Evolutionary conservation across 1,140 invertebrate species (phyloP).

Genomic region (Trichonephila clavipes): DNA sequence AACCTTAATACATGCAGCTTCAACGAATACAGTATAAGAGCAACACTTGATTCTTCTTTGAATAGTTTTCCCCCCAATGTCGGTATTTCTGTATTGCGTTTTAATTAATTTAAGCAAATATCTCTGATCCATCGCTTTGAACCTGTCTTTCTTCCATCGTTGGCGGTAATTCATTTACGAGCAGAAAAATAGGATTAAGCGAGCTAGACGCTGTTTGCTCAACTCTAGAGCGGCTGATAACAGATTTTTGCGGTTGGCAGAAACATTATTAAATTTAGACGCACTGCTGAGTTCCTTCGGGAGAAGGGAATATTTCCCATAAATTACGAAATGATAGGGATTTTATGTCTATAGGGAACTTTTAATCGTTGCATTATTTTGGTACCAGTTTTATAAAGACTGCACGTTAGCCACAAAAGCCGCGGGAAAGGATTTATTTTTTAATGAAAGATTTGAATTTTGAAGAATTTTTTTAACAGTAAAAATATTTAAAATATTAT

Average conservation of each 20-base stretch:
- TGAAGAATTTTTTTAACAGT: too few relatives aligned
- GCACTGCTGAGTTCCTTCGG: background rate
- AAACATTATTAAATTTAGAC: background rate
- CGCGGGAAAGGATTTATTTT: too few relatives aligned
- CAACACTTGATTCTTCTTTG: background rate
- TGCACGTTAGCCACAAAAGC: too few relatives aligned
- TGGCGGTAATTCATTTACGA: background rate
- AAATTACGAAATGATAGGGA: background rate
- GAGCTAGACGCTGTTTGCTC: background rate
- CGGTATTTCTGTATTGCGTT: background rate
- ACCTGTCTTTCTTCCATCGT: background rate
- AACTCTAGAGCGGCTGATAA: background rate
- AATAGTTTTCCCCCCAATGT: background rate
- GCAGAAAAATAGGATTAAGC: background rate
- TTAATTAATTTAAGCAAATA: slow-evolving; percentile 31
- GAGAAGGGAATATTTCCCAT: background rate
- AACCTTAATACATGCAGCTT: background rate
- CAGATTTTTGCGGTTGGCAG: background rate
- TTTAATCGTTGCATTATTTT: too few relatives aligned
- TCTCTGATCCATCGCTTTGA: slow-evolving; percentile 16
- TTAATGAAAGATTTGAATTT: too few relatives aligned
- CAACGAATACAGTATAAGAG: background rate
- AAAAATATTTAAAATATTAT: too few relatives aligned
- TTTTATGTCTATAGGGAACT: background rate
- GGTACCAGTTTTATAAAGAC: too few relatives aligned